These are phyloP conservation scores for Gymnarchus niloticus DNA, from an alignment of 2,113 vertebrate genomes.

Conservation along the genomic window DNA sequence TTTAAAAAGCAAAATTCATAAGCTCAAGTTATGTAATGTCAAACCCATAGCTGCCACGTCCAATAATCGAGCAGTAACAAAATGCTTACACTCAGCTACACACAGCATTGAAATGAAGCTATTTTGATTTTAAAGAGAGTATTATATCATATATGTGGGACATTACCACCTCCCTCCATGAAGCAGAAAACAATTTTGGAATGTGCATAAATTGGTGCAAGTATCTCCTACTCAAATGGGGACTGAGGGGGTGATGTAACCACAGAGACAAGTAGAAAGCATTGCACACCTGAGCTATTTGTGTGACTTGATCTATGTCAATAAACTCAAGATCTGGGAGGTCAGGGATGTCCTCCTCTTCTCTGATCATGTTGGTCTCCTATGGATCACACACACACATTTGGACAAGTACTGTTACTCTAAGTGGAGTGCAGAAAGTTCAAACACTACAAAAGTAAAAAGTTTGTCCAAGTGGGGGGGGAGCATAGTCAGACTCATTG, in stretches of 20 bases:
- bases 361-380: neutral
- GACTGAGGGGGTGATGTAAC: neutral
- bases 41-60: neutral
- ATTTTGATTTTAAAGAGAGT: neutral
- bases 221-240: neutral
- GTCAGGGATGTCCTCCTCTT: conserved; percentile 26
- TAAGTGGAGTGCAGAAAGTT: neutral
- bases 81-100: neutral
- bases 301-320: conserved; percentile 18
- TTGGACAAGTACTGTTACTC: neutral
- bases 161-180: no score
- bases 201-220: no score
- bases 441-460: no score
- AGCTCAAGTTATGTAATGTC: no score
- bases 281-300: conserved; percentile 31
- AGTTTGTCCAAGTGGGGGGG: no score
- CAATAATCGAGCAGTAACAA: neutral
- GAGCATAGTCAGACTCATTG: neutral
- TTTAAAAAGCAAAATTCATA: no score
- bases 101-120: neutral
- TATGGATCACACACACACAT: neutral
- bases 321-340: conserved; percentile 56
- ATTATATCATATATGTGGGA: neutral
- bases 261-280: neutral
- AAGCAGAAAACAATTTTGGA: no score